Evolutionary conservation across 92 coral and sea anemone genomes (phyloP).

Genomic region (Ricordea florida): DNA sequence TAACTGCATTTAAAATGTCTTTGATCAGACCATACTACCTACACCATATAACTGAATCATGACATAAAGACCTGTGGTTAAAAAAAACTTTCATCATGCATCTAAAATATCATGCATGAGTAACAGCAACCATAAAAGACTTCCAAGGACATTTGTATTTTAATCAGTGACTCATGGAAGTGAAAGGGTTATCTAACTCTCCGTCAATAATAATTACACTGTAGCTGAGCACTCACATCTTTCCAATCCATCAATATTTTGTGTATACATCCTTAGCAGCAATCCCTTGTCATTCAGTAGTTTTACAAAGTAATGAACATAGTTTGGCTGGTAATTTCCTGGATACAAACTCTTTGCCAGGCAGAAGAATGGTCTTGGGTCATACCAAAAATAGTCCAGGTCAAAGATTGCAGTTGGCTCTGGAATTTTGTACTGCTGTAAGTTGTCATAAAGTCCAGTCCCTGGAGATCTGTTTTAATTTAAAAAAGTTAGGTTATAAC

Average conservation of each 20-base stretch:
- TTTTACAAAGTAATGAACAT: slow-evolving; percentile 81
- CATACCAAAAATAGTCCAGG: slow-evolving; percentile 86
- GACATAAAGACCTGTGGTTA: too few species aligned
- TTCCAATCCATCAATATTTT: slow-evolving; percentile 88
- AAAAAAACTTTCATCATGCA: too few species aligned
- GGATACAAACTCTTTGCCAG: slow-evolving; percentile 83
- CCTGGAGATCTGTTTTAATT: slow-evolving; percentile 78
- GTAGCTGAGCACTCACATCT: slow-evolving; percentile 62
- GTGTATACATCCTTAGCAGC: slow-evolving; percentile 83
- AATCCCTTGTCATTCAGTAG: slow-evolving; percentile 76
- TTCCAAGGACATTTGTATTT: too few species aligned
- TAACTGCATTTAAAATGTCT: too few species aligned
- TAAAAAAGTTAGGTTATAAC: neutral
- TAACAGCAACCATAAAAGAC: too few species aligned
- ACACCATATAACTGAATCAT: too few species aligned
- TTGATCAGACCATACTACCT: too few species aligned
- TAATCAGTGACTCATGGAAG: too few species aligned
- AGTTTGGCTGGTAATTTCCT: slow-evolving; percentile 87
- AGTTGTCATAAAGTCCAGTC: slow-evolving; percentile 86
- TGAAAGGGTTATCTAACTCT: too few species aligned
- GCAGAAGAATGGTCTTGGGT: slow-evolving; percentile 90
- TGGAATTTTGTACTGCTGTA: slow-evolving; percentile 84
- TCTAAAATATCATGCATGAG: too few species aligned
- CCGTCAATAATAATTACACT: too few species aligned
- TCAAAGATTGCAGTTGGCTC: slow-evolving; percentile 90